phyloP scores from a whole-genome alignment of 2,113 vertebrate genomes.

The Heterocephalus glaber region DNA sequence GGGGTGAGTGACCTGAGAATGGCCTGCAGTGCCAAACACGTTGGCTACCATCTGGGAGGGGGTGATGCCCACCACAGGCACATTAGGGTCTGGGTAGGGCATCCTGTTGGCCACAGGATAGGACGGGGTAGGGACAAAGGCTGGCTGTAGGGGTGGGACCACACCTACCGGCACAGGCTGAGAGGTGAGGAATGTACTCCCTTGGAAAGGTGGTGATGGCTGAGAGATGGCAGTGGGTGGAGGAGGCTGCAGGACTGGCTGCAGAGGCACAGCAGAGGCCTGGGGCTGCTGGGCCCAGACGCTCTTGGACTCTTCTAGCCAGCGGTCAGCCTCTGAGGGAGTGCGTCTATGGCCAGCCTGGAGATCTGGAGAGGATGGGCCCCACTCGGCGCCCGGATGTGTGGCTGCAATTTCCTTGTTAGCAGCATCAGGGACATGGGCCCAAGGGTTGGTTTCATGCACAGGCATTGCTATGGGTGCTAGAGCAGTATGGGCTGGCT shows the following conservation, averaged over 20 bases:
- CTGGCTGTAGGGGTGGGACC: constrained; percentile 91
- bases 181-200: constrained; percentile 87
- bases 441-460: constrained; percentile 99
- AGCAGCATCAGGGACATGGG: constrained; percentile 89
- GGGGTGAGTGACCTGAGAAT: constrained; percentile 85
- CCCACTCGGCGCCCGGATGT: constrained; percentile 86
- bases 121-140: constrained; percentile 89
- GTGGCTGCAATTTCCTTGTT: constrained; percentile 85
- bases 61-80: constrained; percentile 96
- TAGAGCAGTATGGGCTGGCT: constrained; percentile 88
- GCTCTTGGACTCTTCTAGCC: constrained; percentile 97
- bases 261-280: constrained; percentile 74
- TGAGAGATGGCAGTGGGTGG: constrained; percentile 80
- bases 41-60: constrained; percentile 99
- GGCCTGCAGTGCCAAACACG: constrained; percentile 93
- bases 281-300: constrained; percentile 88
- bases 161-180: constrained; percentile 89
- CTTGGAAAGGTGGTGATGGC: constrained; percentile 86
- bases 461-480: constrained; percentile 92
- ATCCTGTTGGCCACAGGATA: constrained; percentile 93
- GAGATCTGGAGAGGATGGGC: constrained; percentile 82
- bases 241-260: constrained; percentile 85
- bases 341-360: constrained; percentile 92
- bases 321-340: constrained; percentile 97
- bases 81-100: constrained; percentile 89